Percentiles rank a stretch among this genome's conserved stretches.
These are phyloP conservation scores for Lichenostomus cassidix DNA, from an alignment of 2,113 vertebrate genomes.

Conservation along the genomic window DNA sequence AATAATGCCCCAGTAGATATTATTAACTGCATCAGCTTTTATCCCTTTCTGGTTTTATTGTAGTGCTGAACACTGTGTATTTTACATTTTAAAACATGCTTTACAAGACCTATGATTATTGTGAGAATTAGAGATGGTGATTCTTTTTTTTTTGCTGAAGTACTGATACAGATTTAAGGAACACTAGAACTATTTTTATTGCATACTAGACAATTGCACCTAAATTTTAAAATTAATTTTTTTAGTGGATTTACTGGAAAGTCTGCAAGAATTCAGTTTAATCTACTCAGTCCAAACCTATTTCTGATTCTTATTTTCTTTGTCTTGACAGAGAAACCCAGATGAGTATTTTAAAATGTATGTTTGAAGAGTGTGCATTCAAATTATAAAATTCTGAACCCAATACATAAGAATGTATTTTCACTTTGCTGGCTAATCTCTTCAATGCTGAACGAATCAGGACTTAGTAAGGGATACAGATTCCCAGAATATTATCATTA, in stretches of 20 bases:
- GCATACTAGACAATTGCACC: neutral
- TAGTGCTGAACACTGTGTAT: neutral
- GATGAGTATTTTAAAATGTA: neutral
- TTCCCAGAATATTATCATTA: neutral
- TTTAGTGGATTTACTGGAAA: neutral
- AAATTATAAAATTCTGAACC: neutral
- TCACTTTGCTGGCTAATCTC: slow-evolving; percentile 75
- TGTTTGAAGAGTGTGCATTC: neutral
- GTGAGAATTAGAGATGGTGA: neutral
- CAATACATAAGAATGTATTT: slow-evolving; percentile 71
- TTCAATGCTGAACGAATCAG: slow-evolving; percentile 49
- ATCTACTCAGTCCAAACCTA: neutral
- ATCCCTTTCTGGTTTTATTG: neutral
- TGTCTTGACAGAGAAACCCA: neutral
- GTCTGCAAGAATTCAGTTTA: neutral
- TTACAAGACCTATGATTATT: neutral
- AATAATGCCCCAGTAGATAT: neutral
- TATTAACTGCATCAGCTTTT: neutral
- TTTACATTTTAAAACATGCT: neutral
- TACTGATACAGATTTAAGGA: neutral
- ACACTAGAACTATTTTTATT: neutral
- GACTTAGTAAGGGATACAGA: slow-evolving; percentile 72
- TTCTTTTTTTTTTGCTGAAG: neutral
- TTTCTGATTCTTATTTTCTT: neutral
- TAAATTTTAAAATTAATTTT: neutral